A percentile compares a stretch with the other conserved stretches of the same genome.
Evolutionary conservation across 2,888 invertebrate genomes (phyloP).

Genomic region (Trachelus iudaicus): DNA sequence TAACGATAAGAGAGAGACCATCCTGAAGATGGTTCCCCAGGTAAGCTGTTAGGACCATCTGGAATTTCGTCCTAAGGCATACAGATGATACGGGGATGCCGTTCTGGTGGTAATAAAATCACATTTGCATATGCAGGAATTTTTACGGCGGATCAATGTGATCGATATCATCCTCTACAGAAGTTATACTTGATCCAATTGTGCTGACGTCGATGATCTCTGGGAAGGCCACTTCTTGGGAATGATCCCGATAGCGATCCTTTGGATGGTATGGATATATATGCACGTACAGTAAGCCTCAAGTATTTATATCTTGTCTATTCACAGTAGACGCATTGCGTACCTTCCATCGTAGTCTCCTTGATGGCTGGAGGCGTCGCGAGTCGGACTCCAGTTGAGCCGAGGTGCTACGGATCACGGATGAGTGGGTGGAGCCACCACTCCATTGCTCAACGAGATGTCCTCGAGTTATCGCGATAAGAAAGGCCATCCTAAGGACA

Average conservation of each 20-base stretch:
- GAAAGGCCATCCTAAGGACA: conserved; percentile 63
- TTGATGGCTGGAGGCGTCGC: conserved; percentile 47
- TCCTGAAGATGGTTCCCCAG: background rate
- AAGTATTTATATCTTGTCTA: background rate
- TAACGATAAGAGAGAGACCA: background rate
- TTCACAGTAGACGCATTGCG: background rate
- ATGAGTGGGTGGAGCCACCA: conserved; percentile 59
- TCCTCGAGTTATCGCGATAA: conserved; percentile 63
- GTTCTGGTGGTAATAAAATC: background rate
- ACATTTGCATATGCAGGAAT: background rate
- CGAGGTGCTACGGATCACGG: conserved; percentile 47
- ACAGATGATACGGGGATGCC: background rate
- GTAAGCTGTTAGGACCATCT: background rate
- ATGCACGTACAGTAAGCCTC: background rate
- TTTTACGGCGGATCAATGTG: background rate
- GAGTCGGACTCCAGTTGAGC: conserved; percentile 18
- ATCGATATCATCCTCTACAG: background rate
- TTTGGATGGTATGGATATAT: background rate
- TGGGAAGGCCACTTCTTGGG: background rate
- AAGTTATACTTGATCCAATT: conserved; percentile 3
- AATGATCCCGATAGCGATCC: background rate
- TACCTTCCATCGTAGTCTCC: conserved; percentile 38
- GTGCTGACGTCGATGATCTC: background rate
- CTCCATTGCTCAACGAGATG: conserved; percentile 59
- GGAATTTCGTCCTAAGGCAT: background rate